Base-by-base conservation (phyloP, 2,113 vertebrate species). In the Misgurnus anguillicaudatus region DNA sequence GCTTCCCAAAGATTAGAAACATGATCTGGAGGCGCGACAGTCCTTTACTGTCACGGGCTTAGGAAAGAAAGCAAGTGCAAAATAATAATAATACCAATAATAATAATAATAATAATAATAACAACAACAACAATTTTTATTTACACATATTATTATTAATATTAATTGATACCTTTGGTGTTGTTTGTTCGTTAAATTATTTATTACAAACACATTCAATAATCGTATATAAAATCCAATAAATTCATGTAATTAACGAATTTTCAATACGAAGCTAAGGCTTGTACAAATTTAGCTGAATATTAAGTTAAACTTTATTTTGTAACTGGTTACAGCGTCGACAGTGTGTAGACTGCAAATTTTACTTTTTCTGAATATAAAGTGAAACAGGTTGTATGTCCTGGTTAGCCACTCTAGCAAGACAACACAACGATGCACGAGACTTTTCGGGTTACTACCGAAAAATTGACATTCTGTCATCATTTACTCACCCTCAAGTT, bases 1-100 rank as follows among this genome's bases (percentile, higher is more conserved):
- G 90, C 95, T 94, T 95, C 94, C 93, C 90, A 86, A 92, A 92
- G 94, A 94, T 92, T 89, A 90, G 95, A 96, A 97, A 95, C 91
- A 92, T 87, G 92, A 93, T 89, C 85, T 82, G 86, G 84, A 85
- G 80, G 76, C 84, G 47, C 58, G 58, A 67, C 84, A 61, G 81
- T 84, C 85, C 72, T 71, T 67, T 78, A 72, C 82, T 84, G 82
- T 87, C 87, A 80, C 77, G 65, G 78, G 82, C 84, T 82, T 69
- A 41, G 41, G 51, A 19, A 69, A 67, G 41, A 69, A n/a, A 53
- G 58, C 78, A 72, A 80, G 13, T 72, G 45, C 68, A 77, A 64
- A 66, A 60, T 24, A 24, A 51, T 5, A 42, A 21, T 14, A 63
- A 63, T 45, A 41, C 24, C 7, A 13, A 67, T 42, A 36, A 79